Evolutionary conservation across 1,140 invertebrate genomes (phyloP), one percentile per base, ranked within the genome.

Genomic region (Metaphire vulgaris): DNA sequence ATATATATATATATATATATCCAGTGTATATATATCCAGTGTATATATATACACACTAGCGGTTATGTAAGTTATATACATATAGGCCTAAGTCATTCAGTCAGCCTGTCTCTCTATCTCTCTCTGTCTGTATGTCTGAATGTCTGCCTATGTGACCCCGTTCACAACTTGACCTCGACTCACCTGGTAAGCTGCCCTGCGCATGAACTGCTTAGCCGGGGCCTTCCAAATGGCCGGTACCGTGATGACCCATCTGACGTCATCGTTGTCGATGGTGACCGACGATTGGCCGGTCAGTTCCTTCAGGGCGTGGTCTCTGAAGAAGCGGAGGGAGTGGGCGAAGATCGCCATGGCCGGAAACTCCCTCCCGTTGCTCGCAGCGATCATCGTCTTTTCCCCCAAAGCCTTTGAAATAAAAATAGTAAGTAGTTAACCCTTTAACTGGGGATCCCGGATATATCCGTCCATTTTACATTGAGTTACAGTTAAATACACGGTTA

Each of bases 1-100:
- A 56, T 56, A 56, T 12, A 56, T 56, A 56, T 56, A 56, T 56
- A 56, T 56, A 56, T 56, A 56, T 56, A 56, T 56, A 56, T 56
- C n/a, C n/a, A n/a, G 21, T 56, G 21, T 56, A 56, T 56, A 56
- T 56, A 56, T 56, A 56, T 56, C n/a, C n/a, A n/a, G n/a, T n/a
- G 21, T 56, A 56, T 56, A 56, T 56, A 56, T 56, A 56, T 56
- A 56, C n/a, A n/a, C n/a, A n/a, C n/a, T n/a, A n/a, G n/a, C n/a
- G n/a, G n/a, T n/a, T n/a, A n/a, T n/a, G n/a, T n/a, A n/a, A n/a
- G n/a, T n/a, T 56, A 56, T 56, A 56, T 56, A 56, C 21, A 56
- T 56, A 56, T 56, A 56, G 6, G 41, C 41, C 6, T 56, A 21
- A 21, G 41, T 56, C 6, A 6, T 12, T 56, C 6, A 56, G 41